Percentiles rank a stretch among this genome's conserved stretches.
Conservation (phyloP, 2,888 invertebrate genomes). For the Himalopsyche japonica region DNA sequence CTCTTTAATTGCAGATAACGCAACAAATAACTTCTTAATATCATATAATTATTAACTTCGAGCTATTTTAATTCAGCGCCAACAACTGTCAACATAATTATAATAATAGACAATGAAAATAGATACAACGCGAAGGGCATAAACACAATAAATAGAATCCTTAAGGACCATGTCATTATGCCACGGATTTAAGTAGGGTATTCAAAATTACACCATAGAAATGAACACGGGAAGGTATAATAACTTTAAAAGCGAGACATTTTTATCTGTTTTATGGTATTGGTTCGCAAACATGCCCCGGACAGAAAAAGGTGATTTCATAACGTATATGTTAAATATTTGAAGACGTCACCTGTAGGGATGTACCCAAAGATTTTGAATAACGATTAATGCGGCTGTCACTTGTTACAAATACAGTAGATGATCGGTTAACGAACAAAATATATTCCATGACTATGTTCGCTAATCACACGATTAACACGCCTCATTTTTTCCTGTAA, state of each 20-base stretch:
- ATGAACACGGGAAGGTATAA: background rate
- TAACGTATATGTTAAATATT: slow-evolving; percentile 24
- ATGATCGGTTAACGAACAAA: too few species aligned
- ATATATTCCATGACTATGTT: too few species aligned
- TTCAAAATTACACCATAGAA: background rate
- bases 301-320: slow-evolving; percentile 6
- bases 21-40: too few species aligned
- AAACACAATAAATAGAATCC: background rate
- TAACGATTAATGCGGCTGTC: too few species aligned
- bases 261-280: background rate
- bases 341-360: background rate
- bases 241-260: background rate
- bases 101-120: background rate
- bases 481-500: too few species aligned
- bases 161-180: background rate
- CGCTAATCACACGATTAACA: too few species aligned
- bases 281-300: background rate
- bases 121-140: background rate
- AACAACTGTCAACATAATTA: too few species aligned
- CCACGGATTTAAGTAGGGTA: background rate
- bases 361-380: too few species aligned
- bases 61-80: too few species aligned
- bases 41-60: too few species aligned
- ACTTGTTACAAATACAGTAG: too few species aligned
- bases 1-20: too few species aligned